Evolutionary conservation across 2,888 invertebrate species (phyloP), one percentile per base, ranked within the genome.

Genomic region (Hyles lineata): DNA sequence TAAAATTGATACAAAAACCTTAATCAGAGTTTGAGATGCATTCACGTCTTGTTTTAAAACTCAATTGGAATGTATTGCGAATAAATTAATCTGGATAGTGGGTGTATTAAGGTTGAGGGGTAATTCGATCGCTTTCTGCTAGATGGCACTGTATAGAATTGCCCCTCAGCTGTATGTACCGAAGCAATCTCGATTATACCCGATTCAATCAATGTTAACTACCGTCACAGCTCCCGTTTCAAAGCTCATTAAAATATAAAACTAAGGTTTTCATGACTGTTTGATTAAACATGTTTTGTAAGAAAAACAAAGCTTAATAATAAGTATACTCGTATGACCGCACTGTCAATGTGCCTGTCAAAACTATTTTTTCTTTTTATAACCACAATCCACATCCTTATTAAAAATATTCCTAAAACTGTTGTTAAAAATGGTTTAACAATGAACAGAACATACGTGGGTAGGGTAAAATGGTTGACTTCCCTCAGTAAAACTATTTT

Each of bases 1-100:
- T 63, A 67, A 74, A 19, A 21, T 72, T 58, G 59, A 15, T 25
- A 70, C 29, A 55, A 29, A 58, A 70, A 55, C 52, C 55, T 67
- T 67, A 70, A 52, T 70, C 70, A 58, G 19, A 29, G 70, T 9
- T 58, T 52, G 35, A 50, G 23, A 23, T 21, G 50, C 32, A 19
- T 29, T 70, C 52, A 29, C 25, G 55, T 55, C 55, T 29, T 55
- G 50, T 70, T 58, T 32, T 58, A 55, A 58, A 55, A 70, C 70
- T 70, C 55, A 58, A 55, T 70, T 58, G 25, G 25, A 23, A 21
- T 5, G 43, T 35, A 58, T 70, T 55, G 32, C 50, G 21, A 67
- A 43, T 67, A 50, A 63, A n/a, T 63, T 63, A 9, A 67, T 67
- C 50, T 67, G 55, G n/a, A n/a, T 55, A n/a, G n/a, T 55, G 55